These are phyloP conservation scores for Semaprochilodus insignis DNA, from an alignment of 2,797 vertebrate genomes.

Conservation along the genomic window DNA sequence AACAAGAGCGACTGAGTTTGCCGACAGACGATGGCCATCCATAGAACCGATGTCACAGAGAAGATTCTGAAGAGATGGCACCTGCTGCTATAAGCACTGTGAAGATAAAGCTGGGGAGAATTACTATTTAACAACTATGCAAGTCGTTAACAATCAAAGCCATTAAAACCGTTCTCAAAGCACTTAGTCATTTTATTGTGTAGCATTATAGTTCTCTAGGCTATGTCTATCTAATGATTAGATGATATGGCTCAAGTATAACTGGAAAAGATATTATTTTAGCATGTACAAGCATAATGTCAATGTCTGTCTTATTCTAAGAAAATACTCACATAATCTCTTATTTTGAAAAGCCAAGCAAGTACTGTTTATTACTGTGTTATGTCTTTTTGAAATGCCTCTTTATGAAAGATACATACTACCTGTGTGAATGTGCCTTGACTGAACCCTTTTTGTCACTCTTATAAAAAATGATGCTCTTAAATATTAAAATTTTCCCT, in stretches of 20 bases:
- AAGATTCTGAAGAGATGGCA: not conserved
- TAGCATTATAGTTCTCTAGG: not conserved
- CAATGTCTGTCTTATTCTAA: not conserved
- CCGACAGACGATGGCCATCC: not conserved
- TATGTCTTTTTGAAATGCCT: not conserved
- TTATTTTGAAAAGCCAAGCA: not conserved
- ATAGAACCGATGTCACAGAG: not conserved
- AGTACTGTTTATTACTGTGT: not conserved
- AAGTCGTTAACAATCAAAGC: not conserved
- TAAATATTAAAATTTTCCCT: not conserved
- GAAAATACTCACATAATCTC: not conserved
- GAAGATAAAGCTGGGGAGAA: not conserved
- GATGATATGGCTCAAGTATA: not conserved
- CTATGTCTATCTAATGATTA: not conserved
- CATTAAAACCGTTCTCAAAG: not conserved
- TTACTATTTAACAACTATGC: not conserved
- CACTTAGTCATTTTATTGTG: not conserved
- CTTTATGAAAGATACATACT: not conserved
- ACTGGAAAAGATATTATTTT: not conserved
- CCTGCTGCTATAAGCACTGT: not conserved
- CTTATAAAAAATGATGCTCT: not conserved
- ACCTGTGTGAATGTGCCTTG: not conserved
- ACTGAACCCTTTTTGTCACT: not conserved
- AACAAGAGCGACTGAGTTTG: constrained; percentile 65
- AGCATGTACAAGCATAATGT: constrained; percentile 11